phyloP scores from a whole-genome alignment of 2,113 vertebrate genomes.

The Pygoscelis adeliae region DNA sequence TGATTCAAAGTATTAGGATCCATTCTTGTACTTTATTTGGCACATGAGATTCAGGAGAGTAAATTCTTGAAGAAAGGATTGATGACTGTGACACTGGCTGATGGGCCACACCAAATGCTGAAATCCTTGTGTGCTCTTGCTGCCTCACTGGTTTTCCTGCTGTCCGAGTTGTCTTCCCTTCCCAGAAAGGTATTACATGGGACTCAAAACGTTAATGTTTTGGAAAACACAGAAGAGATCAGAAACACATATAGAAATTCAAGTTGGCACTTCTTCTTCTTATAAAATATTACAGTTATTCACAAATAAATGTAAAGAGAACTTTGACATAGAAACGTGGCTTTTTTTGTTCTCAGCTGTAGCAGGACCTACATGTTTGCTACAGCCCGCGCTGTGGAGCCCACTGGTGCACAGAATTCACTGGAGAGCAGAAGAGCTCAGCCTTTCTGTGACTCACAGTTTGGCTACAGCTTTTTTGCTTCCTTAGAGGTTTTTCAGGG shows the following conservation, averaged over 20 bases:
- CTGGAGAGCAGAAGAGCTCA: neutral
- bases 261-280: neutral
- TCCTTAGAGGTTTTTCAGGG: slow-evolving; percentile 39
- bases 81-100: neutral
- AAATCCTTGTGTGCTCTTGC: neutral
- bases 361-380: neutral
- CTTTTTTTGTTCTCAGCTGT: neutral
- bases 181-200: neutral
- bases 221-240: neutral
- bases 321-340: neutral
- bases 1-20: neutral
- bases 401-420: neutral
- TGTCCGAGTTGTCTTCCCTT: neutral
- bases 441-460: slow-evolving; percentile 40
- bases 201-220: neutral
- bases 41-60: neutral
- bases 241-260: neutral
- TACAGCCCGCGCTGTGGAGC: neutral
- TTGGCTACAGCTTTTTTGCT: slow-evolving; percentile 32
- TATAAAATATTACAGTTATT: neutral
- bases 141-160: neutral
- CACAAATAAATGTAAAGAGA: neutral
- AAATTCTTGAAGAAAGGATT: neutral
- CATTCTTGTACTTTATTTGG: neutral
- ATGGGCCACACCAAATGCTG: neutral